These are phyloP conservation scores for Machaerirhynchus nigripectus DNA, from an alignment of 2,113 vertebrate species.

Conservation along the genomic window DNA sequence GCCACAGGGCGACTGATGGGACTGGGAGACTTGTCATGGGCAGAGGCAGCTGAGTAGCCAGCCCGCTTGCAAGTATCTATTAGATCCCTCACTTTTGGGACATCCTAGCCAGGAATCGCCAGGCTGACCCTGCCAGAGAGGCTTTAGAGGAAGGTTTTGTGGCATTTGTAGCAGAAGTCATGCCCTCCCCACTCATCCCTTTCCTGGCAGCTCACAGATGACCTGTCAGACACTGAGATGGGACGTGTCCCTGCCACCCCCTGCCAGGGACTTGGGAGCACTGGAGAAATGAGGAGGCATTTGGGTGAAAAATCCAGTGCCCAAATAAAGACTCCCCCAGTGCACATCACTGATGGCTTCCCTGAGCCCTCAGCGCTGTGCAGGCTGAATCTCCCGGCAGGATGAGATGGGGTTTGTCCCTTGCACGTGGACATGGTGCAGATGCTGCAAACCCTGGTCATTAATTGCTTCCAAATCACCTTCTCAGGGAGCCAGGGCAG, in stretches of 20 bases:
- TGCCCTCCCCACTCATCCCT: background rate
- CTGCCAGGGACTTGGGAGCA: background rate
- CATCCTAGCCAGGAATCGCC: background rate
- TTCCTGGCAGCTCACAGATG: background rate
- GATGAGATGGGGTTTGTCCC: background rate
- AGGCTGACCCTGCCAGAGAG: background rate
- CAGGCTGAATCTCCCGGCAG: background rate
- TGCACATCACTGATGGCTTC: fast-evolving
- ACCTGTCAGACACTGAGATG: background rate
- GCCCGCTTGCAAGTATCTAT: background rate
- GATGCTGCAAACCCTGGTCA: background rate
- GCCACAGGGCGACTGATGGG: fast-evolving
- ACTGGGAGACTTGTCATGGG: background rate
- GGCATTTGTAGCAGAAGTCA: background rate
- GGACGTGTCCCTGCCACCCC: background rate
- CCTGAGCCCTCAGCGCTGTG: background rate
- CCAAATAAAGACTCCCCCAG: background rate
- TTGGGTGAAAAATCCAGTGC: background rate
- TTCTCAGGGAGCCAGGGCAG: background rate
- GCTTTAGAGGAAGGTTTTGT: background rate
- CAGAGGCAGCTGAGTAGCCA: background rate
- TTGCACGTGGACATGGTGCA: background rate
- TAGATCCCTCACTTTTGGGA: background rate
- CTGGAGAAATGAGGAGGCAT: background rate
- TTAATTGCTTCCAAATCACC: background rate